Percentiles rank a stretch among this genome's conserved stretches.
Conservation (phyloP, 2,113 vertebrate species). For the Chrysochloris asiatica region DNA sequence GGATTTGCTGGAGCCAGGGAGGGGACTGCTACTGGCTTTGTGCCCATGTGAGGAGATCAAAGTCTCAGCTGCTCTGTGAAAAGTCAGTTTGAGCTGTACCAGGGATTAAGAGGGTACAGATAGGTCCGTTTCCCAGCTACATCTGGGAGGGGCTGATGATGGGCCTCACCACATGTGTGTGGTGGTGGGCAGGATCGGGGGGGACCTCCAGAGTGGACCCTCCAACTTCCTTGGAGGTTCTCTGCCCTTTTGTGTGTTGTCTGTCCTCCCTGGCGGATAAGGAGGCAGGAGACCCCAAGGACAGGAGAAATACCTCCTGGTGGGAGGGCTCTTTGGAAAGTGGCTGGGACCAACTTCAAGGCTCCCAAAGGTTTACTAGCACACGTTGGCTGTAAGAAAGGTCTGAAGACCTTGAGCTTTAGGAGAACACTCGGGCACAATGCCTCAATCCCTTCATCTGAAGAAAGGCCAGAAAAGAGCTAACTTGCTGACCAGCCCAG, state of each 20-base stretch:
- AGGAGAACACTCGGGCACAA: not conserved
- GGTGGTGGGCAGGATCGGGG: too few relatives aligned
- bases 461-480: not conserved
- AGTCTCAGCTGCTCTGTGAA: not conserved
- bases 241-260: accelerated
- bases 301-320: not conserved
- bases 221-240: not conserved
- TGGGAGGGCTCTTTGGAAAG: not conserved
- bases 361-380: not conserved
- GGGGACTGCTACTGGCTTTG: not conserved
- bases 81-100: not conserved
- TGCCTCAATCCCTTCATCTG: not conserved
- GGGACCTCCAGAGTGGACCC: not conserved
- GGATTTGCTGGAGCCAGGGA: not conserved
- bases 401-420: not conserved
- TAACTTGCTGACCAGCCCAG: not conserved
- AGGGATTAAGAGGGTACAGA: accelerated
- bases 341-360: not conserved
- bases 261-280: not conserved
- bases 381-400: not conserved
- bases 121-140: accelerated
- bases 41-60: not conserved
- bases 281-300: accelerated
- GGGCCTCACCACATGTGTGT: not conserved
- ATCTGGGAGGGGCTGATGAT: accelerated